A percentile compares a stretch with the other conserved stretches of the same genome.
These are phyloP conservation scores for Apotomis capreana DNA, from an alignment of 2,888 invertebrate species.

Conservation along the genomic window DNA sequence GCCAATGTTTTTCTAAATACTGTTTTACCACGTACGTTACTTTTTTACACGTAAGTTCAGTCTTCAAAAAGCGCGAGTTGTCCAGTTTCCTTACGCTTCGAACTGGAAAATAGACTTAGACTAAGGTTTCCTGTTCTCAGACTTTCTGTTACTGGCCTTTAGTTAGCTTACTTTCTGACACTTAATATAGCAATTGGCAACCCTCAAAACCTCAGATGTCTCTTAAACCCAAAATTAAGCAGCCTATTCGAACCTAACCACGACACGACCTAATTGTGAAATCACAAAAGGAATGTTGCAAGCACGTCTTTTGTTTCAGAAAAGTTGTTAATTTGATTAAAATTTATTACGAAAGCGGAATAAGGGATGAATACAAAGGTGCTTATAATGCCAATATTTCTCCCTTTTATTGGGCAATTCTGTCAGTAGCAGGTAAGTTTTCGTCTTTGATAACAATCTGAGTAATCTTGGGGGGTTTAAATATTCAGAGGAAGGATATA, in stretches of 20 bases:
- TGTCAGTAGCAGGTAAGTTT: slow-evolving; percentile 33
- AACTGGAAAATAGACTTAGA: no score
- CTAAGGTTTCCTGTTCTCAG: no score
- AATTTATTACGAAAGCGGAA: slow-evolving; percentile 52
- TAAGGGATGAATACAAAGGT: slow-evolving; percentile 49
- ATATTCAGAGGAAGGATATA: slow-evolving; percentile 14
- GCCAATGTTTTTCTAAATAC: no score
- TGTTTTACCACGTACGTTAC: no score
- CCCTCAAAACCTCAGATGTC: not conserved
- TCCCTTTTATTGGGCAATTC: slow-evolving; percentile 41
- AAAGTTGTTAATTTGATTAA: slow-evolving; percentile 57
- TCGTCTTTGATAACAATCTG: slow-evolving; percentile 27
- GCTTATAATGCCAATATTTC: slow-evolving; percentile 48
- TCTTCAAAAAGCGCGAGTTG: no score
- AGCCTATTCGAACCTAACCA: slow-evolving; percentile 28
- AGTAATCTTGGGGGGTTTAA: slow-evolving; percentile 14
- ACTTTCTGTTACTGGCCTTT: no score
- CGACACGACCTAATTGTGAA: slow-evolving; percentile 40
- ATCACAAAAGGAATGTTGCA: slow-evolving; percentile 48
- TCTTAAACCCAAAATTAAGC: slow-evolving; percentile 16
- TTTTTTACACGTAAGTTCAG: no score
- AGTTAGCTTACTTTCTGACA: not conserved
- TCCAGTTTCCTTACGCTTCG: no score
- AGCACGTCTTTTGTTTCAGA: slow-evolving; percentile 49
- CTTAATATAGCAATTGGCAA: not conserved